Conservation (phyloP, 2,888 invertebrate species). For the Clunio marinus region DNA sequence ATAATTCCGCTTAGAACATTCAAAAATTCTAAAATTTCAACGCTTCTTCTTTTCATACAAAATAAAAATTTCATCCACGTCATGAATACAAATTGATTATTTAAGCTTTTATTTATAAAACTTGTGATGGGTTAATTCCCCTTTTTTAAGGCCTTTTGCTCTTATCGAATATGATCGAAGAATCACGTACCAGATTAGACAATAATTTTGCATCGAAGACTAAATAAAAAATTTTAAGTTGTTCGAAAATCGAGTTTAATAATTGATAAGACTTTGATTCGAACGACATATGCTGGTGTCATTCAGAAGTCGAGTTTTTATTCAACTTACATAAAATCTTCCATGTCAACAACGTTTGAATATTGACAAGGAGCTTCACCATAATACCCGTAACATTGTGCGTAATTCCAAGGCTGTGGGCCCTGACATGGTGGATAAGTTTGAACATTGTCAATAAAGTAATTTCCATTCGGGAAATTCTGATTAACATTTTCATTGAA, state of each 20-base stretch:
- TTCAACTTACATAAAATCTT: slow-evolving; percentile 69
- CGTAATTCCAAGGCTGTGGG: slow-evolving; percentile 59
- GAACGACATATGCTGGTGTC: not conserved
- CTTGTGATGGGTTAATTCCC: no score
- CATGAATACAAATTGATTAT: no score
- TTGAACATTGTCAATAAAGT: not conserved
- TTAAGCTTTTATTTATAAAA: no score
- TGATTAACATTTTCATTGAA: not conserved
- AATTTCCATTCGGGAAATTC: not conserved
- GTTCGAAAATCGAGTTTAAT: not conserved
- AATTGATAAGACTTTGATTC: not conserved
- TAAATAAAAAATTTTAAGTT: not conserved
- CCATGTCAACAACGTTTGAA: slow-evolving; percentile 61
- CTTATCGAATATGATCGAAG: slow-evolving; percentile 3
- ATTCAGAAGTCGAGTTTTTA: not conserved
- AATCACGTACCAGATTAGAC: slow-evolving; percentile 10
- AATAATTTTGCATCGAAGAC: not conserved
- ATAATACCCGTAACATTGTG: slow-evolving; percentile 62
- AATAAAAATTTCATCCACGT: no score
- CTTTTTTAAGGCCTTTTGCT: no score
- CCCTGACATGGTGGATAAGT: slow-evolving; percentile 53
- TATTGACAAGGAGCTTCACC: slow-evolving; percentile 61
- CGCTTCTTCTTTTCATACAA: no score
- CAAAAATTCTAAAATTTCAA: no score
- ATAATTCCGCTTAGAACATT: no score